Base-by-base conservation (phyloP, 1,140 invertebrate genomes). In the Drosophila bocqueti region DNA sequence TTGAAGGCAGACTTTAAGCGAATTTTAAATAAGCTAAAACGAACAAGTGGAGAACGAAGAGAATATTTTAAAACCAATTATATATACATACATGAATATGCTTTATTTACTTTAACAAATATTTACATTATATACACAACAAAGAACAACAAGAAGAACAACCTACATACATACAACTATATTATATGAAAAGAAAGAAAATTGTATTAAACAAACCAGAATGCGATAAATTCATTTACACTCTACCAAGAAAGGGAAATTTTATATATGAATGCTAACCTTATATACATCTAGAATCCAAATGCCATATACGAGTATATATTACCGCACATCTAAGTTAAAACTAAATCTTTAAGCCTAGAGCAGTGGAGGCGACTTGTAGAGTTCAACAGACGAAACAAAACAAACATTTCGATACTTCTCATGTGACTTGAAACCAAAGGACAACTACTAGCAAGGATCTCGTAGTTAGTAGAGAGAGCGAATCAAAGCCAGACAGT, bases 71-170 rank as follows among this genome's bases (percentile, higher is more conserved):
- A 84, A 78, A 78, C 62, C 63, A 83, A 78, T 71, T 49, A 76
- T 81, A 91, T 87, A 91, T 87, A 89, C 79, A 87, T 86, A 74
- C 80, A 87, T 65, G 55, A 64, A 87, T 87, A 81, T 87, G 83
- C 89, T 91, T 91, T 90, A 90, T 90, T 90, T 91, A 89, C 87
- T 91, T 91, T 91, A 84, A 40, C 2, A 55, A n/a, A 81, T 76
- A 85, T 79, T 73, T 87, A 83, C 63, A 84, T 80, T 83, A 84
- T 83, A 78, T 78, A 89, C 68, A 55, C 52, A 16, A 55, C 18
- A 38, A 38, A 50, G 4, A 21, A 21, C 21, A 21, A 21, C 21
- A 50, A 50, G 5, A 52, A 29, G 29, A 80, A 52, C 69, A 82
- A 69, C 59, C 34, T 55, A 55, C 54, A 55, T 61, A 74, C 77